A percentile compares a stretch with the other conserved stretches of the same genome.
These are phyloP conservation scores for Hymenochirus boettgeri DNA, from an alignment of 2,113 vertebrate genomes.

Conservation along the genomic window DNA sequence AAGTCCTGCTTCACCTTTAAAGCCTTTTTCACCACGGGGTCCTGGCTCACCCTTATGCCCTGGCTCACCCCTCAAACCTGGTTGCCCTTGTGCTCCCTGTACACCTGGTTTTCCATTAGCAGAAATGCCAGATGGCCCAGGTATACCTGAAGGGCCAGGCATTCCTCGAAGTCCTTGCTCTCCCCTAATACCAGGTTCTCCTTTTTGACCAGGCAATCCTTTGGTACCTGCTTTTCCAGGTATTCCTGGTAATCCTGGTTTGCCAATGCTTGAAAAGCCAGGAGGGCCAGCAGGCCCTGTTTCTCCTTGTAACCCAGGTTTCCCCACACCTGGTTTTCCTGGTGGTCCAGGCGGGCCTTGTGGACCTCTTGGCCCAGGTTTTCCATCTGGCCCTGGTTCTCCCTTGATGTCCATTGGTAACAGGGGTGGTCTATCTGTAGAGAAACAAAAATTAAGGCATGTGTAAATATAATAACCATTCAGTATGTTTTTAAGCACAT, in stretches of 20 bases:
- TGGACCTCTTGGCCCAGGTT: constrained; percentile 86
- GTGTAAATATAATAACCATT: no score
- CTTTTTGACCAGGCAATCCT: constrained; percentile 72
- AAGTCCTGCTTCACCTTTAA: constrained; percentile 86
- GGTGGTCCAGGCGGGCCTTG: constrained; percentile 80
- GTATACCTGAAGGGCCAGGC: constrained; percentile 82
- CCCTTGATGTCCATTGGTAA: constrained; percentile 85
- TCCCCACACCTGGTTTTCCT: constrained; percentile 88
- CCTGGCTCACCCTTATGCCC: constrained; percentile 78
- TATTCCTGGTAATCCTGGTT: constrained; percentile 86
- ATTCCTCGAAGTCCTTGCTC: constrained; percentile 82
- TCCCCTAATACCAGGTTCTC: constrained; percentile 73
- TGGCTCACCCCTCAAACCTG: constrained; percentile 81
- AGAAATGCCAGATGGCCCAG: constrained; percentile 87
- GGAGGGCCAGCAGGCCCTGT: constrained; percentile 82
- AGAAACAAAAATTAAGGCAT: constrained; percentile 48
- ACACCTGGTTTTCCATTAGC: constrained; percentile 91
- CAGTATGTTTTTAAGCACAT: no score
- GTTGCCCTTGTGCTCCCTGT: constrained; percentile 75
- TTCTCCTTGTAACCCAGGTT: constrained; percentile 87
- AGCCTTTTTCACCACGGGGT: constrained; percentile 76
- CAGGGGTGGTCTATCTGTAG: constrained; percentile 82
- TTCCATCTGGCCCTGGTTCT: constrained; percentile 88
- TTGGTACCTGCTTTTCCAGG: constrained; percentile 87
- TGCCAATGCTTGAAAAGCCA: constrained; percentile 87